Percentiles rank a stretch among this genome's conserved stretches.
phyloP scores from a whole-genome alignment of 2,888 invertebrate genomes.

The Phortica magna region DNA sequence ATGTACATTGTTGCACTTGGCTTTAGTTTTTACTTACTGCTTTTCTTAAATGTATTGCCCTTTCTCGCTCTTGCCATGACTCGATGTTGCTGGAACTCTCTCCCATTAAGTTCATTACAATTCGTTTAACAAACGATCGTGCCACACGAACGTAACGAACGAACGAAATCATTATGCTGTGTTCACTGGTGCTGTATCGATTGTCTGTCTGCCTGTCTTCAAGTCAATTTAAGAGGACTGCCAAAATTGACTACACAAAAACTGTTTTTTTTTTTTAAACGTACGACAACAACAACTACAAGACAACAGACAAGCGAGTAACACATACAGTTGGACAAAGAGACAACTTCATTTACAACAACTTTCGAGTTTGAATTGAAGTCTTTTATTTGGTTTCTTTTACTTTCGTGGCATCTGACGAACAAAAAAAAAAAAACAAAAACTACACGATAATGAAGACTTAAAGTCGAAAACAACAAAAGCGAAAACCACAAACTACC shows the following conservation, averaged over 20 bases:
- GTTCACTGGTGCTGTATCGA: constrained; percentile 21
- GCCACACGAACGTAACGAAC: constrained; percentile 19
- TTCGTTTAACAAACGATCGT: constrained; percentile 16
- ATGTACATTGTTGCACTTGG: neutral
- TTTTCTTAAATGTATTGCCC: no score
- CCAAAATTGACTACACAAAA: constrained; percentile 16
- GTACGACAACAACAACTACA: constrained; percentile 21
- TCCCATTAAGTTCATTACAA: neutral
- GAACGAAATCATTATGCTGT: constrained; percentile 13
- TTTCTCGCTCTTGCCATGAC: no score
- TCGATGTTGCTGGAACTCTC: neutral
- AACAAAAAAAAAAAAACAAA: constrained; percentile 8
- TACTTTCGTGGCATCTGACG: constrained; percentile 5
- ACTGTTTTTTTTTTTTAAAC: neutral
- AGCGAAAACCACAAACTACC: constrained; percentile 31
- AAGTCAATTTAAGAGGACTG: neutral
- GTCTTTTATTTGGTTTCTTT: neutral
- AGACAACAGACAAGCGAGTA: constrained; percentile 38
- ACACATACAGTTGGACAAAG: constrained; percentile 8
- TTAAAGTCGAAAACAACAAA: constrained; percentile 53
- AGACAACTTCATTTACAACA: constrained; percentile 37
- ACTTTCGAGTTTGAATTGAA: constrained; percentile 43
- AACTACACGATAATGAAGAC: constrained; percentile 25
- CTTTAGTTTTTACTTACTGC: neutral
- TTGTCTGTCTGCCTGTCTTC: constrained; percentile 9